These are phyloP conservation scores for Laterallus jamaicensis DNA, from an alignment of 2,113 vertebrate species.

Conservation along the genomic window DNA sequence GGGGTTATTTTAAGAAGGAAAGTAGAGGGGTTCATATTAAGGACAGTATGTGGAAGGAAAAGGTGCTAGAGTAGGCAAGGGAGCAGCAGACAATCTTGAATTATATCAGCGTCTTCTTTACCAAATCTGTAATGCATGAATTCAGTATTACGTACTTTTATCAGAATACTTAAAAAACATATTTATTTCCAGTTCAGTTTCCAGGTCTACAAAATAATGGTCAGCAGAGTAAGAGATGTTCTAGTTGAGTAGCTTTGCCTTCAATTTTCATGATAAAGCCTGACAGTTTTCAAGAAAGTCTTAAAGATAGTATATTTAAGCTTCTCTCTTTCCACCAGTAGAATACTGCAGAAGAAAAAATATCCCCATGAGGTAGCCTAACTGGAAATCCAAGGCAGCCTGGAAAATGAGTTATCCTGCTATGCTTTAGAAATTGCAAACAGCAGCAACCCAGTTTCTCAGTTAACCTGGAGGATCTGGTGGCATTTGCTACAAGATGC, in stretches of 20 bases:
- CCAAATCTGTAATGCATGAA: background rate
- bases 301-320: constrained; percentile 16
- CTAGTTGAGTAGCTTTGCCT: background rate
- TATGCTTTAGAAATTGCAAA: constrained; percentile 50
- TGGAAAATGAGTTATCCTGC: constrained; percentile 33
- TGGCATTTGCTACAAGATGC: background rate
- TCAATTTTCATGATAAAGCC: background rate
- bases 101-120: background rate
- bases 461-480: constrained; percentile 28
- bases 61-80: background rate
- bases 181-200: constrained; percentile 15
- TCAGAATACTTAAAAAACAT: background rate
- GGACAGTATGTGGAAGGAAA: background rate
- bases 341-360: constrained; percentile 31
- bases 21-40: background rate
- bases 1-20: background rate
- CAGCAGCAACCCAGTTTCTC: constrained; percentile 37
- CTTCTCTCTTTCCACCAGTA: background rate
- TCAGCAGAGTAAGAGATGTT: background rate
- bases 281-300: background rate
- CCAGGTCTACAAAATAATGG: constrained; percentile 10
- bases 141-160: background rate
- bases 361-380: constrained; percentile 10
- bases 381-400: constrained; percentile 19
- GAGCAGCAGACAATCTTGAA: background rate